Percentiles rank a stretch among this genome's conserved stretches.
phyloP scores from a whole-genome alignment of 2,888 invertebrate species.

The Actias luna region DNA sequence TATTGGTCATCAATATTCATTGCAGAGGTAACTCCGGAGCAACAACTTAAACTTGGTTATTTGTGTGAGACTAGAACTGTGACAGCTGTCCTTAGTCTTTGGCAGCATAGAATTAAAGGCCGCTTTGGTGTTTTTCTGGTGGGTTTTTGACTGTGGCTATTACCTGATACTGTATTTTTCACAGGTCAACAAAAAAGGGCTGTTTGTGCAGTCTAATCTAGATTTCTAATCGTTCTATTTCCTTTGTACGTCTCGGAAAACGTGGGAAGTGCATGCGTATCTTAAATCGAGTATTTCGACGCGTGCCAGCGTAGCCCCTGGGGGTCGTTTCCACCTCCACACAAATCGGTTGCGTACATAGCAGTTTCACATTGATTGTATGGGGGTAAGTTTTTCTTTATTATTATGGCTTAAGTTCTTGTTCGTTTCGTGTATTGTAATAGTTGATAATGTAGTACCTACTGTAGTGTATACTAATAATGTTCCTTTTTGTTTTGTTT shows the following conservation, averaged over 20 bases:
- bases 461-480: neutral
- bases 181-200: no score
- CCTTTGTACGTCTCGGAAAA: neutral
- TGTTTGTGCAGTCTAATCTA: no score
- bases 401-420: constrained; percentile 18
- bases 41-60: no score
- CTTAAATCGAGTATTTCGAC: constrained; percentile 9
- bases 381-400: constrained; percentile 22
- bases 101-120: no score
- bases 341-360: constrained; percentile 17
- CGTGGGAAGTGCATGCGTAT: constrained; percentile 4
- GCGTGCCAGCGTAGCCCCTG: constrained; percentile 34
- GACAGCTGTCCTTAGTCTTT: no score
- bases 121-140: no score
- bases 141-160: no score
- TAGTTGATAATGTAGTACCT: constrained; percentile 1
- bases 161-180: no score
- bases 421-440: constrained; percentile 11
- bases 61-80: no score
- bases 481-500: neutral
- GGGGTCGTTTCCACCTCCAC: constrained; percentile 45
- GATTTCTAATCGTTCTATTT: neutral
- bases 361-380: constrained; percentile 21
- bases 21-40: no score
- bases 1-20: no score